Conservation (phyloP, 1,140 invertebrate genomes). For the Saxidomus purpurata region DNA sequence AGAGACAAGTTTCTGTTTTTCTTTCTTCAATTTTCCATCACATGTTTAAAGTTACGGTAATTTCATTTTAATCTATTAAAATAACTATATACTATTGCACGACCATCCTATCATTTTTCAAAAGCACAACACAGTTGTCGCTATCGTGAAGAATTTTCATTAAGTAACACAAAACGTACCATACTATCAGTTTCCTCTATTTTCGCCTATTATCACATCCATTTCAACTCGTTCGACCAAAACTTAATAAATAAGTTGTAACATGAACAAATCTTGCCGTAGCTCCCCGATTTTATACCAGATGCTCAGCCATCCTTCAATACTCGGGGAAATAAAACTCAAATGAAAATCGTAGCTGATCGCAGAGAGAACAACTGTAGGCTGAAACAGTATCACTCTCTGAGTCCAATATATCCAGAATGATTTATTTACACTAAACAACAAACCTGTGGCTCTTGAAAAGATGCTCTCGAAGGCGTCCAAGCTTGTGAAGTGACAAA, state of each 20-base stretch:
- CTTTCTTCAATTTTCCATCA: conserved; percentile 5
- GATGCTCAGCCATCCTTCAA: conserved; percentile 7
- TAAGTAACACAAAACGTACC: conserved; percentile 14
- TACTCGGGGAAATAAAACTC: conserved; percentile 8
- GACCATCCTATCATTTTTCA: neutral
- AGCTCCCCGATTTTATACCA: conserved; percentile 15
- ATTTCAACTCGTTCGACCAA: conserved; percentile 27
- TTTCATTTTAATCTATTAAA: neutral
- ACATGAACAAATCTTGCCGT: neutral
- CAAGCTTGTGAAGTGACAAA: conserved; percentile 27
- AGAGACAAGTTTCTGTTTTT: neutral
- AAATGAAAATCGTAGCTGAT: conserved; percentile 33
- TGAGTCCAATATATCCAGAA: conserved; percentile 22
- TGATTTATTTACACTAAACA: conserved; percentile 47
- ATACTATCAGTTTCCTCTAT: conserved; percentile 6
- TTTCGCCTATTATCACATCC: neutral
- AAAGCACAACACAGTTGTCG: neutral
- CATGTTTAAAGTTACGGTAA: neutral
- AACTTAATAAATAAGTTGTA: conserved; percentile 36
- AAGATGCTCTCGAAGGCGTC: conserved; percentile 16
- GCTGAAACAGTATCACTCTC: neutral
- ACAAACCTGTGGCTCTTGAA: conserved; percentile 20
- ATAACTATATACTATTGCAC: conserved; percentile 12
- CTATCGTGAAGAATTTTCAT: neutral
- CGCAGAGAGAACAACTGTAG: neutral